phyloP scores from a whole-genome alignment of 2,113 vertebrate genomes.

The Pseudorasbora parva region DNA sequence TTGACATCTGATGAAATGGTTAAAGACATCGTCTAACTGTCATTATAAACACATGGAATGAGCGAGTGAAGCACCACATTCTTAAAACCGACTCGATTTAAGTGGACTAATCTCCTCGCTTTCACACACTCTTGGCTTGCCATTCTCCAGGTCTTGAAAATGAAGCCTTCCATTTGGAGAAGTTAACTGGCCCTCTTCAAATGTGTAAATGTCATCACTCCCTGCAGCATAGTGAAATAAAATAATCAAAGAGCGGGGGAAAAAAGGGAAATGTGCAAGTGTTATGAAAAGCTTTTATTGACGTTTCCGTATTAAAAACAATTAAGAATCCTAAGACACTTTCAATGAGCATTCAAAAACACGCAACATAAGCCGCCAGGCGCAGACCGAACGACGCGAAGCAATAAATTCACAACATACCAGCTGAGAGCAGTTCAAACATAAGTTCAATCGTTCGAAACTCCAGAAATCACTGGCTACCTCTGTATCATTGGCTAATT shows the following conservation, averaged over 20 bases:
- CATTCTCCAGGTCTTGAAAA: constrained; percentile 30
- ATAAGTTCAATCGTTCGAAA: constrained; percentile 70
- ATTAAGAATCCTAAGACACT: neutral
- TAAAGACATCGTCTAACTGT: constrained; percentile 61
- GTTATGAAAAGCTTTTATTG: constrained; percentile 46
- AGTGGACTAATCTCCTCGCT: constrained; percentile 31
- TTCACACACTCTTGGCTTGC: constrained; percentile 40
- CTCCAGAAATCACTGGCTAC: constrained; percentile 65
- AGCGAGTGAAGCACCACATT: constrained; percentile 49
- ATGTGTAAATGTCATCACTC: constrained; percentile 41
- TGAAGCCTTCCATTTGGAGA: constrained; percentile 36
- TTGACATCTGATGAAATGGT: constrained; percentile 70
- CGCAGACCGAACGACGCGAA: neutral
- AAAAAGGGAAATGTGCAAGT: neutral
- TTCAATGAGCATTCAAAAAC: neutral
- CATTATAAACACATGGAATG: constrained; percentile 60
- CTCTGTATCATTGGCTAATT: constrained; percentile 79
- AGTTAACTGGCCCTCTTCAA: constrained; percentile 42
- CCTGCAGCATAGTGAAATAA: constrained; percentile 18
- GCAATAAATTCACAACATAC: constrained; percentile 46
- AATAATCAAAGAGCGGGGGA: neutral
- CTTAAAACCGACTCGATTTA: constrained; percentile 46
- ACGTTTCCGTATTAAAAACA: constrained; percentile 36
- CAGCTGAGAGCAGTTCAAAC: constrained; percentile 70
- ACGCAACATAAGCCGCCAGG: neutral